phyloP scores from a whole-genome alignment of 2,888 invertebrate genomes.

The Callyntrura sp. region DNA sequence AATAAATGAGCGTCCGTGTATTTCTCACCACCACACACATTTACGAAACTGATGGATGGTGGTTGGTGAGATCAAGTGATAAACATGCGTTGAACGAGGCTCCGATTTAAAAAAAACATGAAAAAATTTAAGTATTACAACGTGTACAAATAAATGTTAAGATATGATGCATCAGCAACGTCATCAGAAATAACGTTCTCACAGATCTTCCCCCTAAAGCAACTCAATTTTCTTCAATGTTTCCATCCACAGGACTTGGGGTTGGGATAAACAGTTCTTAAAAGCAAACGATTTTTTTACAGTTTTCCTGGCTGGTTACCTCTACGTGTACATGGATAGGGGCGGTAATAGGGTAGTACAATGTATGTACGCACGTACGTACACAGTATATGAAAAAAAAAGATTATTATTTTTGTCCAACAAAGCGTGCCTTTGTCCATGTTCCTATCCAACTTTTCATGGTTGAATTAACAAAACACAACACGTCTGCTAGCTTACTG shows the following conservation, averaged over 20 bases:
- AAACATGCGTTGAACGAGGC: conserved; percentile 35
- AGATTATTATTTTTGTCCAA: conserved; percentile 60
- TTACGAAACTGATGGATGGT: conserved; percentile 66
- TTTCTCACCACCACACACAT: conserved; percentile 33
- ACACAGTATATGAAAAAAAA: not conserved
- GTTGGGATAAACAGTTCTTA: not conserved
- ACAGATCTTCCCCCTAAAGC: too few species aligned
- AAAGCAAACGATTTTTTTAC: conserved; percentile 44
- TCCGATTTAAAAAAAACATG: conserved; percentile 26
- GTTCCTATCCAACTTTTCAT: conserved; percentile 28
- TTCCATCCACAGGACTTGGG: too few species aligned
- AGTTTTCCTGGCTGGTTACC: not conserved
- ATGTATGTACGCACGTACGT: too few species aligned
- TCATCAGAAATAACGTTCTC: not conserved
- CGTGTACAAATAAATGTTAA: not conserved
- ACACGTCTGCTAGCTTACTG: conserved; percentile 39
- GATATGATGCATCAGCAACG: conserved; percentile 7
- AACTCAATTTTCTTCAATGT: too few species aligned
- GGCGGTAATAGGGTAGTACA: too few species aligned
- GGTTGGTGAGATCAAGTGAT: conserved; percentile 63
- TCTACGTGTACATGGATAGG: not conserved
- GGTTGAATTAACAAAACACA: conserved; percentile 46
- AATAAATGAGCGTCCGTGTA: not conserved
- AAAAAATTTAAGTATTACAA: conserved; percentile 7
- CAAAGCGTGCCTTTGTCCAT: conserved; percentile 56